Evolutionary conservation across 2,113 vertebrate genomes (phyloP).

Genomic region (Azemiops feae): DNA sequence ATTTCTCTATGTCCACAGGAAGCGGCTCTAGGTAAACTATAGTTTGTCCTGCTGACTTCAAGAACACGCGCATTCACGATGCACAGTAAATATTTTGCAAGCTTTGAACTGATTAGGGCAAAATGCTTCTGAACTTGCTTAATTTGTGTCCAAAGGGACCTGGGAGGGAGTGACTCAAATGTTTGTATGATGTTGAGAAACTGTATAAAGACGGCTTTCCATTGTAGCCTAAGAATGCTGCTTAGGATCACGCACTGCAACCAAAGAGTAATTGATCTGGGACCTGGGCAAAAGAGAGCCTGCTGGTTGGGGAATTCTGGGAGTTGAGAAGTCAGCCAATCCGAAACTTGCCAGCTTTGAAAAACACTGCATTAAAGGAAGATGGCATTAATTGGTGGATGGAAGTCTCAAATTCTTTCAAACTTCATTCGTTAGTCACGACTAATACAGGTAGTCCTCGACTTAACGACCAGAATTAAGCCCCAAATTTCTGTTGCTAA

Average conservation of each 20-base stretch:
- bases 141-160: neutral
- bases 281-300: neutral
- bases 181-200: neutral
- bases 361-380: neutral
- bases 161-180: neutral
- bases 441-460: neutral
- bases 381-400: no score
- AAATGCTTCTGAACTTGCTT: neutral
- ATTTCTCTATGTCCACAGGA: neutral
- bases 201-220: neutral
- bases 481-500: neutral
- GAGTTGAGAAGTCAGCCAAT: neutral
- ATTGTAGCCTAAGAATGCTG: neutral
- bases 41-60: neutral
- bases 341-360: neutral
- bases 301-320: neutral
- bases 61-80: neutral
- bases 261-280: neutral
- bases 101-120: conserved; percentile 19
- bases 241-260: neutral
- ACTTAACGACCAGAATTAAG: neutral
- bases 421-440: neutral
- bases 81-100: neutral
- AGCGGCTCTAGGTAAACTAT: neutral
- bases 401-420: neutral